Percentiles rank a stretch among this genome's conserved stretches.
phyloP scores from a whole-genome alignment of 2,113 vertebrate genomes.

The Chlorodrepanis virens region DNA sequence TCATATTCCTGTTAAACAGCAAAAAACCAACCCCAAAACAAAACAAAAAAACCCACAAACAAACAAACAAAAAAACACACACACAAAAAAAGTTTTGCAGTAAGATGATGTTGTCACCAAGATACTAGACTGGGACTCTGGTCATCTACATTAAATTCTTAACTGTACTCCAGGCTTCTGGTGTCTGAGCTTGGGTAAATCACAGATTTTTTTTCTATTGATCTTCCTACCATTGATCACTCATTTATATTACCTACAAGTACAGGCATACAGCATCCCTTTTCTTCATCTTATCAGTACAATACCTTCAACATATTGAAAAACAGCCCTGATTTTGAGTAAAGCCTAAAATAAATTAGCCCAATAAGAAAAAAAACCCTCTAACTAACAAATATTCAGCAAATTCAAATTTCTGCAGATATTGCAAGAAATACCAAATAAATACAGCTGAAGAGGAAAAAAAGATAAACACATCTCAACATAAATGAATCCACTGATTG shows the following conservation, averaged over 20 bases:
- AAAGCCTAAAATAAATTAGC: background rate
- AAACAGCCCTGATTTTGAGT: background rate
- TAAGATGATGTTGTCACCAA: background rate
- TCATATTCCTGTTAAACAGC: background rate
- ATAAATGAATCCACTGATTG: background rate
- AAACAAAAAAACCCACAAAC: too few relatives aligned
- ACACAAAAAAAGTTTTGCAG: background rate
- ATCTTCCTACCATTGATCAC: background rate
- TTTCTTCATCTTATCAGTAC: background rate
- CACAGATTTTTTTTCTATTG: background rate
- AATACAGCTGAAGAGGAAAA: background rate
- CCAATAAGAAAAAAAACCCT: background rate
- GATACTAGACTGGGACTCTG: background rate
- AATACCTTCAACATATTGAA: background rate
- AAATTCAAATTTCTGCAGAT: background rate
- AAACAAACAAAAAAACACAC: too few relatives aligned
- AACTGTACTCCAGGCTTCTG: background rate
- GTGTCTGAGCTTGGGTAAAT: background rate
- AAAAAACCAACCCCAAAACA: background rate
- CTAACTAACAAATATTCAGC: background rate
- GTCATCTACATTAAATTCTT: background rate
- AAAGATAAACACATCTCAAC: background rate
- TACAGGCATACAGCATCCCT: background rate
- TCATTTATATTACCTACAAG: background rate
- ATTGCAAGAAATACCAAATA: background rate